Percentiles rank a stretch among this genome's conserved stretches.
Conservation (phyloP, 2,888 invertebrate genomes). For the Rosalia funebris region DNA sequence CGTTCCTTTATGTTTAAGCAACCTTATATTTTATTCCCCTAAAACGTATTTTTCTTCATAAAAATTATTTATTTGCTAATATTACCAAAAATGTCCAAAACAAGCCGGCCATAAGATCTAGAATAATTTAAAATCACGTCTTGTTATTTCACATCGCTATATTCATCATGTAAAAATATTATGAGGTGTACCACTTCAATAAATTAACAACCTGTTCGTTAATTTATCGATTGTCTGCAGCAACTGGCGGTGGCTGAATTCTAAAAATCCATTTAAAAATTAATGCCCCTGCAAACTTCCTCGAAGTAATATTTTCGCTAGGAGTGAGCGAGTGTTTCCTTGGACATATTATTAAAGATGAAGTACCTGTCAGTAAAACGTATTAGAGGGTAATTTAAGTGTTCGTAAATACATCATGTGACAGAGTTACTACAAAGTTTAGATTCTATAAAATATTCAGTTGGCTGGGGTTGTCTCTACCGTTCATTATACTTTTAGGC, state of each 20-base stretch:
- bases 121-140: too few species aligned
- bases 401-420: slow-evolving; percentile 34
- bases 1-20: too few species aligned
- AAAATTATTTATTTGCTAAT: too few species aligned
- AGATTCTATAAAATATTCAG: slow-evolving; percentile 51
- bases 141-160: too few species aligned
- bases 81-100: too few species aligned
- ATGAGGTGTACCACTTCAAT: too few species aligned
- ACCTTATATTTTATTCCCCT: too few species aligned
- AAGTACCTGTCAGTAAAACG: slow-evolving; percentile 32
- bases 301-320: slow-evolving; percentile 4
- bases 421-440: slow-evolving; percentile 44
- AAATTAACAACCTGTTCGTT: too few species aligned
- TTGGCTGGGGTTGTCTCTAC: slow-evolving; percentile 49
- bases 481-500: slow-evolving; percentile 52
- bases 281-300: slow-evolving; percentile 3
- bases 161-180: too few species aligned
- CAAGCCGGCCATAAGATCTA: too few species aligned
- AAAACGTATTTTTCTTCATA: too few species aligned
- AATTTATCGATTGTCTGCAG: too few species aligned
- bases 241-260: background rate
- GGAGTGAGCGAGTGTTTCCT: slow-evolving; percentile 1
- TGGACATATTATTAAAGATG: slow-evolving; percentile 37
- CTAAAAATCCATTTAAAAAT: slow-evolving; percentile 9
- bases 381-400: slow-evolving; percentile 36